Base-by-base conservation (phyloP, 92 coral and sea anemone species). In the Muricea muricata region DNA sequence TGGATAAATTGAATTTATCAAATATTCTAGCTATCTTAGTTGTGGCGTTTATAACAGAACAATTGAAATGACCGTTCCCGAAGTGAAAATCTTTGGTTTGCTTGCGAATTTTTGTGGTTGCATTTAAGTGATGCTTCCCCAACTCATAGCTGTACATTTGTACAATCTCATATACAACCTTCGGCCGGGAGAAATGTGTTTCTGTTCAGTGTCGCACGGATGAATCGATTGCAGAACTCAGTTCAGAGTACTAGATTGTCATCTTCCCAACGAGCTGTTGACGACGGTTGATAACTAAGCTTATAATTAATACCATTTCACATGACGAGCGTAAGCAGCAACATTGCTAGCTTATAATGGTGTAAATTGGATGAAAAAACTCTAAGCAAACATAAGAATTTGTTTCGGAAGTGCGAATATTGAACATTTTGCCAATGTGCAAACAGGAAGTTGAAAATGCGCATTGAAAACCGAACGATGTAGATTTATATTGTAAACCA, bases 351-450 rank as follows among this genome's bases (percentile, higher is more conserved):
- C 28, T 9, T 63, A 10, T 28, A 13, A 63, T 28, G 34, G 70
- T 63, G 70, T 63, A 63, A 63, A 63, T 63, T 63, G 70, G 70
- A 63, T 63, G 70, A 28, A 26, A 30, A n/a, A 28, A 63, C 70
- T 63, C 39, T 63, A 63, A 63, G 23, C 70, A 26, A 26, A 63
- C 70, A 63, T 9, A 4, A 30, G 30, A 39, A 63, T 37, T 28
- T 32, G 39, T 10, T 13, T 63, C 70, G 70, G 70, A 63, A 63
- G 70, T 63, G n/a, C n/a, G n/a, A n/a, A n/a, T 63, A 18, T 5
- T n/a, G 30, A 63, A 8, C n/a, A 63, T 63, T 63, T 60, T 28
- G 17, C 37, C 39, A 63, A 63, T 26, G 21, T 32, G n/a, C 10
- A 28, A 13, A 32, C 39, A 25, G 70, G 70, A 63, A 57, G 15